Base-by-base conservation (phyloP, 2,113 vertebrate genomes). In the Eolophus roseicapilla region DNA sequence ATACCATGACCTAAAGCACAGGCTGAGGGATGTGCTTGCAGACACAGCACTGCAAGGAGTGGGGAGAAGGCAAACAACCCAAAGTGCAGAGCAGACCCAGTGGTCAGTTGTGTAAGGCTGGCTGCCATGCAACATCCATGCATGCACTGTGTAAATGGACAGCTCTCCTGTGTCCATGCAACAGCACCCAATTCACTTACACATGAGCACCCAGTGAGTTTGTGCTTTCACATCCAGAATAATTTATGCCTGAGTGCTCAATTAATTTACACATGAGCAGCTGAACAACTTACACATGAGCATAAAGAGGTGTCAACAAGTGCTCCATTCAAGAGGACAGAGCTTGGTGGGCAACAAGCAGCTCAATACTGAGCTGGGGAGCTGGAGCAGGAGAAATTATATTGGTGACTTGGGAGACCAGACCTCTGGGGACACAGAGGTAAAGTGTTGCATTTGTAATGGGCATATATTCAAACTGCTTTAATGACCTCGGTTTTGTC, bases 401-500 rank as follows among this genome's bases (percentile, higher is more conserved):
- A 24, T 9, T 62, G 69, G 17, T 52, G 37, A 25, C 13, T 17
- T 55, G 43, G 21, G 39, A 81, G 47, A 53, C 5, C 15, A 70
- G 44, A 78, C 16, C 7, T 84, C 53, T 59, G 67, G 28, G 33
- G 37, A 70, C 37, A 63, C 24, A 46, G 41, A 31, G 27, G 37
- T 57, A 3, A 80, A 28, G 2, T 4, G 4, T 35, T 39, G 20
- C 15, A 19, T 75, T 17, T 49, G 15, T 62, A 31, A 63, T 20
- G 50, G 19, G 6, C 28, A 20, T 57, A 7, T 60, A 52, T 73
- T 77, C 17, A 1, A 83, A 13, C 24, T 28, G 19, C 18, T 1
- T 0, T 37, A 19, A n/a, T 31, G 21, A 64, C 43, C 49, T 64
- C 0, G 0, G 10, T 33, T 76, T 60, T 73, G 53, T 27, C 41